A percentile compares a stretch with the other conserved stretches of the same genome.
Conservation (phyloP, 2,888 invertebrate genomes). For the Tetanocera ferruginea region DNA sequence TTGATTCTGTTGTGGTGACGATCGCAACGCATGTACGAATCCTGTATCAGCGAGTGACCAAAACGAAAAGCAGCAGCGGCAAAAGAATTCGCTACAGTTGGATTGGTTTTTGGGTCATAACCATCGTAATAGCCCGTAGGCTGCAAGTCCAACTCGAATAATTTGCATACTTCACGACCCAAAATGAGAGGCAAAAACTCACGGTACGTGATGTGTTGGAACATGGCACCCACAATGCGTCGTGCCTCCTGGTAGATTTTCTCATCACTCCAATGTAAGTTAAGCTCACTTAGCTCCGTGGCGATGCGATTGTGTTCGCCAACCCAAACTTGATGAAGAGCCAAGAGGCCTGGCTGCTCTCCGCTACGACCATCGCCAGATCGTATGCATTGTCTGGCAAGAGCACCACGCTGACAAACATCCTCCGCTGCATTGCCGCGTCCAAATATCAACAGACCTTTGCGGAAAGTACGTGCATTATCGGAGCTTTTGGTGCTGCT, state of each 20-base stretch:
- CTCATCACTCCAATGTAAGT: slow-evolving; percentile 91
- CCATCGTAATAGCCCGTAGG: slow-evolving; percentile 79
- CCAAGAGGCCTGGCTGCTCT: slow-evolving; percentile 79
- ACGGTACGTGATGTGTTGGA: slow-evolving; percentile 87
- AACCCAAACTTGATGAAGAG: slow-evolving; percentile 70
- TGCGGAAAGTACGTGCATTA: slow-evolving; percentile 80
- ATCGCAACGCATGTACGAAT: slow-evolving; percentile 81
- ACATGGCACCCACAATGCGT: slow-evolving; percentile 83
- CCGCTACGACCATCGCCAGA: slow-evolving; percentile 84
- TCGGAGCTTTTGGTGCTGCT: slow-evolving; percentile 81
- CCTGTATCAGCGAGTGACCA: slow-evolving; percentile 88
- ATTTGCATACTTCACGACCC: slow-evolving; percentile 80
- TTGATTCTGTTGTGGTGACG: slow-evolving; percentile 77
- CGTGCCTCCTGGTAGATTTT: slow-evolving; percentile 87
- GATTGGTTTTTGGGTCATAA: slow-evolving; percentile 79
- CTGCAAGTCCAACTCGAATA: slow-evolving; percentile 81
- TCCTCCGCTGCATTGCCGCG: slow-evolving; percentile 78
- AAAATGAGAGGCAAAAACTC: slow-evolving; percentile 87
- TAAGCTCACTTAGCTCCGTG: slow-evolving; percentile 78
- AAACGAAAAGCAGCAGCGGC: slow-evolving; percentile 87
- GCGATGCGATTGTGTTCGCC: slow-evolving; percentile 77
- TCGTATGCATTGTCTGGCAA: slow-evolving; percentile 82
- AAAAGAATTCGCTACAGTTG: slow-evolving; percentile 83
- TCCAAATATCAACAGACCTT: slow-evolving; percentile 79
- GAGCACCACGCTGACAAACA: slow-evolving; percentile 79